Evolutionary conservation across 1,140 invertebrate genomes (phyloP).

Genomic region (Macrotrachela quadricornifera): DNA sequence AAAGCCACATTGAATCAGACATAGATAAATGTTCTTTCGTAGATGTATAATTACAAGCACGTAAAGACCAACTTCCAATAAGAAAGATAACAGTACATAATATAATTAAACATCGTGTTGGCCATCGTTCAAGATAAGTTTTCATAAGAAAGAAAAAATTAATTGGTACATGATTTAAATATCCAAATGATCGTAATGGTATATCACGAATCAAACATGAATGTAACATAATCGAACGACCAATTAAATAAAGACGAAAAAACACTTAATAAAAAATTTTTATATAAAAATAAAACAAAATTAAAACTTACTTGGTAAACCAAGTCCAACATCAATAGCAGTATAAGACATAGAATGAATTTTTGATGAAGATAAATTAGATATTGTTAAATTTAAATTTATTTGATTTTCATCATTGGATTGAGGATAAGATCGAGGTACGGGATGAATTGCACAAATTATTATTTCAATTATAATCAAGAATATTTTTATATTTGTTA

Average conservation of each 20-base stretch:
- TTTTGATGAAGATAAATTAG: no score
- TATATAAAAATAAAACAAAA: no score
- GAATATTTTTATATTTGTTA: slow-evolving; percentile 81
- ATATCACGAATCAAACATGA: slow-evolving; percentile 97
- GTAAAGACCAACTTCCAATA: slow-evolving; percentile 93
- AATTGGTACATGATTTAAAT: slow-evolving; percentile 97
- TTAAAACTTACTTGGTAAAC: slow-evolving; percentile 42
- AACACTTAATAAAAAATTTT: slow-evolving; percentile 47
- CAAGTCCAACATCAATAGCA: slow-evolving; percentile 36
- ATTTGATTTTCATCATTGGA: slow-evolving; percentile 50
- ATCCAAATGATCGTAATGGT: slow-evolving; percentile 60
- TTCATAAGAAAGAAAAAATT: slow-evolving; percentile 97
- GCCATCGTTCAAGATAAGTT: slow-evolving; percentile 98
- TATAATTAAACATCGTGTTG: slow-evolving; percentile 83
- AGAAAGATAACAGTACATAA: slow-evolving; percentile 83
- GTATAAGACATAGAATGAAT: background rate
- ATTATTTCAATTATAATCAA: slow-evolving; percentile 58
- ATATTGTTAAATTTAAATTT: no score
- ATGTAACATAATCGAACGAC: slow-evolving; percentile 93
- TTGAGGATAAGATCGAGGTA: slow-evolving; percentile 68
- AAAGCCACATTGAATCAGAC: no score
- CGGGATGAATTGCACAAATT: slow-evolving; percentile 87
- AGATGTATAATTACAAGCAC: slow-evolving; percentile 56
- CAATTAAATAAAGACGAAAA: slow-evolving; percentile 90
- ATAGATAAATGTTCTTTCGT: no score